A percentile compares a stretch with the other conserved stretches of the same genome.
Conservation (phyloP, 2,113 vertebrate species). For the Elaphurus davidianus region DNA sequence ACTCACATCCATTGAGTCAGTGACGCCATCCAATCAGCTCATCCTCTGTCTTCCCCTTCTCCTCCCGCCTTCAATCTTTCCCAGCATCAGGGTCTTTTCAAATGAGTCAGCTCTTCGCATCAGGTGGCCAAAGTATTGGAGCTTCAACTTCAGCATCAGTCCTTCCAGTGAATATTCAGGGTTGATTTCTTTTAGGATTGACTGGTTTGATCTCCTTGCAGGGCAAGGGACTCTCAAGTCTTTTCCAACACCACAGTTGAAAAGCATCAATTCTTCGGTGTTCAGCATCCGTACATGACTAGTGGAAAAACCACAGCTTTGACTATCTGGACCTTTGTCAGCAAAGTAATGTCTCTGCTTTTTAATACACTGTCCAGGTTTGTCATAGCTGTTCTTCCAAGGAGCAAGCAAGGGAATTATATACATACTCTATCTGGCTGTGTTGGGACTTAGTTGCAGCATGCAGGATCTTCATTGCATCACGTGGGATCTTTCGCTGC, state of each 20-base stretch:
- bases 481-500: accelerated
- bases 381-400: background rate
- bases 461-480: background rate
- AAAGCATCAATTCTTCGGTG: background rate
- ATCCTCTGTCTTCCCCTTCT: background rate
- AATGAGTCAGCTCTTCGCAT: background rate
- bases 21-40: background rate
- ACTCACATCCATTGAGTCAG: background rate
- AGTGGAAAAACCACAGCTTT: background rate
- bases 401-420: background rate
- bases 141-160: background rate
- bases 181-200: background rate
- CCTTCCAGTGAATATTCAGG: background rate
- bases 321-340: background rate
- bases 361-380: background rate
- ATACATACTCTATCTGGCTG: background rate
- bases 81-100: background rate
- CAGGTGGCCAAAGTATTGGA: background rate
- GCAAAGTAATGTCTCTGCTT: background rate
- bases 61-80: background rate
- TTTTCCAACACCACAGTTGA: background rate
- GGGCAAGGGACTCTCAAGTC: background rate
- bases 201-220: background rate
- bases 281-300: background rate
- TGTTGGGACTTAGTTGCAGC: background rate